phyloP scores from a whole-genome alignment of 1,140 invertebrate genomes.

The Drosophila kanapiae region DNA sequence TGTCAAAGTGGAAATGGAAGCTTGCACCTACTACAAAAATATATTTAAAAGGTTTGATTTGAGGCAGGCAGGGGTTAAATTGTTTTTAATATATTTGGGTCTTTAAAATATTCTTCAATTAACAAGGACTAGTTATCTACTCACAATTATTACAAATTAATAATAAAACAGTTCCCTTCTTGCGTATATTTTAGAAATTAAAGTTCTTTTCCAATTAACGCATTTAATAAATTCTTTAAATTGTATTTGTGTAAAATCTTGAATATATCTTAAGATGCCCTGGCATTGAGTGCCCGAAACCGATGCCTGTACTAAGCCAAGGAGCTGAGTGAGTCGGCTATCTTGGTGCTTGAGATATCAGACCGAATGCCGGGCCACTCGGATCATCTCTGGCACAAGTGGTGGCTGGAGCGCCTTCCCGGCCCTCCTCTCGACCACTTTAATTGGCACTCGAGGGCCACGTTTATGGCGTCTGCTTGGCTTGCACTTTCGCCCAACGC shows the following conservation, averaged over 20 bases:
- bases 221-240: too few species aligned
- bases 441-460: constrained; percentile 77
- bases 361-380: neutral
- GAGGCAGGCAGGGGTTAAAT: neutral
- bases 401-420: constrained; percentile 19
- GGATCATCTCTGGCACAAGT: constrained; percentile 49
- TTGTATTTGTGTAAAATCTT: neutral
- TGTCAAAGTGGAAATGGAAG: neutral
- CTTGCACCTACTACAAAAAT: neutral
- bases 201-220: too few species aligned
- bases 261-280: too few species aligned
- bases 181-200: too few species aligned
- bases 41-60: neutral
- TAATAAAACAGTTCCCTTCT: neutral
- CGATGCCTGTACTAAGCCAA: neutral
- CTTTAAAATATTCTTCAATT: too few species aligned
- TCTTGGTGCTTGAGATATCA: neutral
- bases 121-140: too few species aligned
- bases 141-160: too few species aligned
- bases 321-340: neutral
- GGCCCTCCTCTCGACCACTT: constrained; percentile 45
- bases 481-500: constrained; percentile 69
- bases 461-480: constrained; percentile 67
- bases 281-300: neutral
- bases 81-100: neutral